A percentile compares a stretch with the other conserved stretches of the same genome.
phyloP scores from a whole-genome alignment of 1,140 invertebrate genomes.

The Andricus grossulariae region DNA sequence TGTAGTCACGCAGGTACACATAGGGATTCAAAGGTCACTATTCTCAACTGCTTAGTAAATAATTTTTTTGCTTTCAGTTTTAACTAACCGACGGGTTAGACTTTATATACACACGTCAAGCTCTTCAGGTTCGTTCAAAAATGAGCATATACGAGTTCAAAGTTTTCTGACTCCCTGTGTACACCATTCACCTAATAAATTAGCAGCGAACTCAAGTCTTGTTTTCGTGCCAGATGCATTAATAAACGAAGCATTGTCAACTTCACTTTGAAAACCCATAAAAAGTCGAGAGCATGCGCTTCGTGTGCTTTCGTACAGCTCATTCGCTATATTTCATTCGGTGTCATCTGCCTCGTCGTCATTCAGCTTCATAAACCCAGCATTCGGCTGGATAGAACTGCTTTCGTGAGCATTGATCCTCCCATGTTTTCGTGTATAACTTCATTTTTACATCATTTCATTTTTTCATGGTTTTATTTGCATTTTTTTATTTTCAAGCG shows the following conservation, averaged over 20 bases:
- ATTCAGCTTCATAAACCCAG: not conserved
- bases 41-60: too few species aligned
- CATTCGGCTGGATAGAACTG: not conserved
- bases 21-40: too few species aligned
- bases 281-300: not conserved
- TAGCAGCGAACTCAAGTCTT: too few species aligned
- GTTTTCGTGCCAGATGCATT: not conserved
- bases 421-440: not conserved
- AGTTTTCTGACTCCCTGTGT: too few species aligned
- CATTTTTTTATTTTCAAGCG: not conserved
- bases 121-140: too few species aligned
- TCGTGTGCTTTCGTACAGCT: not conserved
- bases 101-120: too few species aligned
- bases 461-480: not conserved
- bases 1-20: too few species aligned
- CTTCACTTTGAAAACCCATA: not conserved
- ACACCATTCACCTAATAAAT: too few species aligned
- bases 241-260: not conserved
- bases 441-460: not conserved
- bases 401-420: not conserved
- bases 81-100: too few species aligned
- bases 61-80: too few species aligned
- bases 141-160: too few species aligned
- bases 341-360: not conserved
- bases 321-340: conserved; percentile 2